Evolutionary conservation across 2,113 vertebrate genomes (phyloP), one percentile per base, ranked within the genome.

Genomic region (Halcyon malimbica): DNA sequence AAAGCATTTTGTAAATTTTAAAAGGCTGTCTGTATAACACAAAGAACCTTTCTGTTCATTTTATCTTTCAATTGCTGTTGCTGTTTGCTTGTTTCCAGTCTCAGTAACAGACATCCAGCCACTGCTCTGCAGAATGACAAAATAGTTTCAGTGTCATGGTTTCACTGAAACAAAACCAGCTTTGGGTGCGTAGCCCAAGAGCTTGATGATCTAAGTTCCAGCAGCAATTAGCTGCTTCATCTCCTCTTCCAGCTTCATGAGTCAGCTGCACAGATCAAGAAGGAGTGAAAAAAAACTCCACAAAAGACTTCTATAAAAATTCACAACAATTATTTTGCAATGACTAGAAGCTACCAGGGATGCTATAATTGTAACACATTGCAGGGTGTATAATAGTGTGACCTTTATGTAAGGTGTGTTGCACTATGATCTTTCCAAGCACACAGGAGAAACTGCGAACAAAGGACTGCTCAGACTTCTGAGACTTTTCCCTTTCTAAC

Each of bases 281-380:
- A 94, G 48, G 56, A 91, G 69, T 77, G 54, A 69, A 87, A 84
- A 74, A 74, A 80, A 73, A 74, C 51, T 54, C 68, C 88, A 96
- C 94, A 95, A 90, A 96, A 94, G 51, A 57, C 80, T 88, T 83
- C 86, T 79, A 78, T 96, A 97, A 97, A 97, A 96, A 93, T 92
- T 62, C 50, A 75, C 94, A 97, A 65, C 94, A 95, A 97, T 96
- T 95, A 96, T 96, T 96, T 91, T 97, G 95, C 95, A 96, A 96
- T 88, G 93, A 93, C 75, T 88, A 88, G 95, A 91, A 93, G 92
- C 91, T 97, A 92, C 89, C 19, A 67, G 83, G 84, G 90, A 89
- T 95, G 88, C 83, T 96, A n/a, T 97, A 94, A 97, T 96, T 96
- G 94, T 97, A 95, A 83, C 70, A 88, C 6, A 18, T 93, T 84